A percentile compares a stretch with the other conserved stretches of the same genome.
Conservation (phyloP, 2,888 invertebrate species). For the Lagria hirta region DNA sequence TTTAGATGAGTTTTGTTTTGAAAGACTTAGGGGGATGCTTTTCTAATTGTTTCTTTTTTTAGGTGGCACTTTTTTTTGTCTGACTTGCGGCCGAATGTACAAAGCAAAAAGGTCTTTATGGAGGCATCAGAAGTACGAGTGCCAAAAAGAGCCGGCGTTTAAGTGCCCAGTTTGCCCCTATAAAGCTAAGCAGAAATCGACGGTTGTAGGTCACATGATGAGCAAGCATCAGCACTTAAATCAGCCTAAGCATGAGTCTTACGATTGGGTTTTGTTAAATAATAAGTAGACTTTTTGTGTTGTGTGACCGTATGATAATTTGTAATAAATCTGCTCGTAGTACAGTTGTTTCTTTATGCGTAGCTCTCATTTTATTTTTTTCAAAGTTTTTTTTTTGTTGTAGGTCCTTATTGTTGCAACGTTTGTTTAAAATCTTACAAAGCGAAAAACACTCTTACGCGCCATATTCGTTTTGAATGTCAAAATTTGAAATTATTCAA, state of each 20-base stretch:
- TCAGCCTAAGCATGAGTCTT: conserved; percentile 12
- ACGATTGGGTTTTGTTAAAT: conserved; percentile 7
- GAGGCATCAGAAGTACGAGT: conserved; percentile 42
- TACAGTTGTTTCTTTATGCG: background rate
- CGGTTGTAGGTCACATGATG: conserved; percentile 19
- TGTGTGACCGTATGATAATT: background rate
- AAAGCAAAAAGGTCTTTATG: conserved; percentile 41
- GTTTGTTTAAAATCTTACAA: conserved; percentile 26
- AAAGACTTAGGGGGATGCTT: too few species aligned
- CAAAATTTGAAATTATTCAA: conserved; percentile 21
- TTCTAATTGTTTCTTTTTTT: conserved; percentile 11
- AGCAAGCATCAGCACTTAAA: conserved; percentile 17
- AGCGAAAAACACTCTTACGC: conserved; percentile 15
- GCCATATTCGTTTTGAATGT: conserved; percentile 31
- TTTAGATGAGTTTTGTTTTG: too few species aligned
- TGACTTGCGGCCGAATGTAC: conserved; percentile 36
- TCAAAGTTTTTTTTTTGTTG: conserved; percentile 4
- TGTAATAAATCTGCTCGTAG: too few species aligned
- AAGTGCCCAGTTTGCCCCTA: conserved; percentile 26
- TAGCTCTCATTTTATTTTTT: background rate
- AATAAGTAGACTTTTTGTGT: conserved; percentile 6
- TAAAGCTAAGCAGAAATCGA: conserved; percentile 28
- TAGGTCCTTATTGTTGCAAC: conserved; percentile 10
- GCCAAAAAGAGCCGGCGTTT: conserved; percentile 40
- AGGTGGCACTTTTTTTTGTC: conserved; percentile 26